A percentile compares a stretch with the other conserved stretches of the same genome.
phyloP scores from a whole-genome alignment of 2,113 vertebrate genomes.

The Rhynchopsitta pachyrhyncha region DNA sequence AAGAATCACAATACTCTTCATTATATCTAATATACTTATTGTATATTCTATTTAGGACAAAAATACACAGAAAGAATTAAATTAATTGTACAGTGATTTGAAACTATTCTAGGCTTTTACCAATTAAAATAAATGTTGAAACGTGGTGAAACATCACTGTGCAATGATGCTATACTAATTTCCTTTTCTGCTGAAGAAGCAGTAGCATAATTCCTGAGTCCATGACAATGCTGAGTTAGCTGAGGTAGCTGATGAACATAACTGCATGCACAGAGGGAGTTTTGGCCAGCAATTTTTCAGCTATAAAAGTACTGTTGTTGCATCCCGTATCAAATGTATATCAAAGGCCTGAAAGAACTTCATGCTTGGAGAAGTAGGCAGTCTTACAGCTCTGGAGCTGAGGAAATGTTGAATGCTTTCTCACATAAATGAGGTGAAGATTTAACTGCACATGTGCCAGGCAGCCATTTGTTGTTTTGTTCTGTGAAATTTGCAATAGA shows the following conservation, averaged over 20 bases:
- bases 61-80: background rate
- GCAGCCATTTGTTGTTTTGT: background rate
- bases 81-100: background rate
- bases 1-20: background rate
- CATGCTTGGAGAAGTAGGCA: background rate
- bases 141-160: background rate
- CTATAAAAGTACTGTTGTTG: background rate
- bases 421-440: background rate
- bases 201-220: background rate
- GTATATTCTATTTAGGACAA: background rate
- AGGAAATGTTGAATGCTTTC: background rate
- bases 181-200: background rate
- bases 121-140: background rate
- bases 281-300: background rate
- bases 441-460: background rate
- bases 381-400: background rate
- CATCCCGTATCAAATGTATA: background rate
- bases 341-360: background rate
- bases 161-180: background rate
- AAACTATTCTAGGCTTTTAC: background rate
- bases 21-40: background rate
- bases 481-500: background rate
- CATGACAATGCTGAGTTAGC: background rate
- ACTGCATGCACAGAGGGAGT: rapidly evolving
- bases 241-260: background rate